Evolutionary conservation across 1,140 invertebrate species (phyloP).

Genomic region (Monochamus saltuarius): DNA sequence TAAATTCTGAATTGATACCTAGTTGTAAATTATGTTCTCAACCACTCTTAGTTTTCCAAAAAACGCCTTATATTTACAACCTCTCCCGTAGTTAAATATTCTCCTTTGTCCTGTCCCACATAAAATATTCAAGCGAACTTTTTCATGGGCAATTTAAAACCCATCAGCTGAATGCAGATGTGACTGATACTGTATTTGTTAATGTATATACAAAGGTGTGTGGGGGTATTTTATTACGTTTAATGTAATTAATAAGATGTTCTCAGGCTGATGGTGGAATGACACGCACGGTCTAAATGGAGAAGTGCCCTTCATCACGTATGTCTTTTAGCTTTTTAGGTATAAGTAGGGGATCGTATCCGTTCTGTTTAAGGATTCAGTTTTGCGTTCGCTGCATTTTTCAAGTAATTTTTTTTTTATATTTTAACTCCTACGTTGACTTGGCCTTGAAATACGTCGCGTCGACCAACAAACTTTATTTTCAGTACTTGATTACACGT

Average conservation of each 20-base stretch:
- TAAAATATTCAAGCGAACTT: not conserved
- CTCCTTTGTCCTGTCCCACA: not conserved
- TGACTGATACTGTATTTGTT: constrained; percentile 3
- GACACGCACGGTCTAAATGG: constrained; percentile 13
- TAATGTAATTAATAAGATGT: constrained; percentile 27
- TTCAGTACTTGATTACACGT: too few species aligned
- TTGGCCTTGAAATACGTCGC: too few species aligned
- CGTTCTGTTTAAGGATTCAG: too few species aligned
- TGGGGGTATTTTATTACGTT: constrained; percentile 30
- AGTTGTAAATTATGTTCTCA: too few species aligned
- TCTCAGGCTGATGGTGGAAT: constrained; percentile 16
- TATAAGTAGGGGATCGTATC: not conserved
- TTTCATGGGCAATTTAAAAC: too few species aligned
- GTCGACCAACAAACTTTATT: too few species aligned
- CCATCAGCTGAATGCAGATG: constrained; percentile 10
- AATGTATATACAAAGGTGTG: constrained; percentile 11
- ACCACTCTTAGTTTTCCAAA: too few species aligned
- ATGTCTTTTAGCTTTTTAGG: not conserved
- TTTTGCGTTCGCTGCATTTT: too few species aligned
- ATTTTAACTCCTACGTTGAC: too few species aligned
- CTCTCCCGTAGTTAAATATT: constrained; percentile 3
- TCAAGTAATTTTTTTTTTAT: too few species aligned
- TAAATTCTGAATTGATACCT: too few species aligned
- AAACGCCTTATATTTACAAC: not conserved
- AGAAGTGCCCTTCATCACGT: too few species aligned